phyloP scores from a whole-genome alignment of 2,113 vertebrate genomes.

The Stictonetta naevosa region DNA sequence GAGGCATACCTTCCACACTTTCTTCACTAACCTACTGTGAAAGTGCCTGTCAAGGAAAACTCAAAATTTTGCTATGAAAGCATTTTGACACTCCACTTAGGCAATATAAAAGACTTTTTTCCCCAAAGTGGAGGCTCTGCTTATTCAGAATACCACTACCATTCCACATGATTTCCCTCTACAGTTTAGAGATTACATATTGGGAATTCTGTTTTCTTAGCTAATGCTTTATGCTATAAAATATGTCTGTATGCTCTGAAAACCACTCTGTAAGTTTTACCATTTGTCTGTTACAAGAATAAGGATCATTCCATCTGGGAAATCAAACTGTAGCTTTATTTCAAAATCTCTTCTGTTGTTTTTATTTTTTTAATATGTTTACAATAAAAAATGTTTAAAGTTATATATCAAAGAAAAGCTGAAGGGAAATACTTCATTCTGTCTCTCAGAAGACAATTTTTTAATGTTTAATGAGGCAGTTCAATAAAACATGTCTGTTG shows the following conservation, averaged over 20 bases:
- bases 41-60: not conserved
- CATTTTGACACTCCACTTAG: not conserved
- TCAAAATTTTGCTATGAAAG: not conserved
- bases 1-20: not conserved
- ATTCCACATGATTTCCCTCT: conserved; percentile 7
- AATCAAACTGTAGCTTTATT: not conserved
- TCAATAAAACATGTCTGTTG: conserved; percentile 50
- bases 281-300: conserved; percentile 12
- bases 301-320: not conserved
- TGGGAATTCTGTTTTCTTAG: conserved; percentile 4
- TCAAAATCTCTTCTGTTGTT: not conserved
- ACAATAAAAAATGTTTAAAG: not conserved
- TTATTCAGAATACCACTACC: not conserved
- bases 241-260: not conserved
- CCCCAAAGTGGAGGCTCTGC: not conserved
- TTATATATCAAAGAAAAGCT: conserved; percentile 12
- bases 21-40: not conserved
- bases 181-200: not conserved
- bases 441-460: conserved; percentile 48
- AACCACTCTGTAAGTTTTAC: not conserved
- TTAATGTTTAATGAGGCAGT: conserved; percentile 67
- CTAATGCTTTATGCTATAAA: conserved; percentile 12
- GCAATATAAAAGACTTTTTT: not conserved
- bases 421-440: not conserved
- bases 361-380: not conserved